phyloP scores from a whole-genome alignment of 1,140 invertebrate genomes.

The Lucilia sericata region DNA sequence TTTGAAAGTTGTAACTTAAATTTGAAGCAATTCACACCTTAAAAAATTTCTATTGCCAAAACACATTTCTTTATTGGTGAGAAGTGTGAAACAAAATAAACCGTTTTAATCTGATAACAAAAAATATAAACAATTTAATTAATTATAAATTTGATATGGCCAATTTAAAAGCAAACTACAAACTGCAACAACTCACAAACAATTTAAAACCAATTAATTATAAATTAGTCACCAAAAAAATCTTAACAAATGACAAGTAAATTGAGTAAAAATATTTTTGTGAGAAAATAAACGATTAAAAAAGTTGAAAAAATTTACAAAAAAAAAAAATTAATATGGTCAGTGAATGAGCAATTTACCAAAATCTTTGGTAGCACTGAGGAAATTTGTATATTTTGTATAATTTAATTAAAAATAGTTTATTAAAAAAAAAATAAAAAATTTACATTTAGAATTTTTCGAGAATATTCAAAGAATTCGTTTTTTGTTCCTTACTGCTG shows the following conservation, averaged over 20 bases:
- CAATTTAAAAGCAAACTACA: not conserved
- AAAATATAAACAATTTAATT: not conserved
- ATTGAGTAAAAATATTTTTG: not conserved
- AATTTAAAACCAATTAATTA: slow-evolving; percentile 9
- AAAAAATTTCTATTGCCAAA: too few relatives aligned
- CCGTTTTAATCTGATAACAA: not conserved
- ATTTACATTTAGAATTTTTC: too few relatives aligned
- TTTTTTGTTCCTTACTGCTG: too few relatives aligned
- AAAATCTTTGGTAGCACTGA: too few relatives aligned
- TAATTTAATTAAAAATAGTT: too few relatives aligned
- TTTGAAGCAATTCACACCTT: not conserved
- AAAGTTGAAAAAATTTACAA: not conserved
- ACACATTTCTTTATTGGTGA: too few relatives aligned
- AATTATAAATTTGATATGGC: not conserved
- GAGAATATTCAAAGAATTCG: too few relatives aligned
- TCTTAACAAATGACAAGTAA: slow-evolving; percentile 13
- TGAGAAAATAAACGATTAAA: not conserved
- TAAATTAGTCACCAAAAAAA: slow-evolving; percentile 21
- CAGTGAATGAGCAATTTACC: too few relatives aligned
- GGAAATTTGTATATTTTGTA: too few relatives aligned
- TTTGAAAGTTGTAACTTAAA: too few relatives aligned
- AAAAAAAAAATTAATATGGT: too few relatives aligned
- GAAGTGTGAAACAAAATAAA: not conserved
- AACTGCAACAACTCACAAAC: not conserved
- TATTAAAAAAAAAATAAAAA: too few relatives aligned